These are phyloP conservation scores for Nineta flava DNA, from an alignment of 2,888 invertebrate species.

Conservation along the genomic window DNA sequence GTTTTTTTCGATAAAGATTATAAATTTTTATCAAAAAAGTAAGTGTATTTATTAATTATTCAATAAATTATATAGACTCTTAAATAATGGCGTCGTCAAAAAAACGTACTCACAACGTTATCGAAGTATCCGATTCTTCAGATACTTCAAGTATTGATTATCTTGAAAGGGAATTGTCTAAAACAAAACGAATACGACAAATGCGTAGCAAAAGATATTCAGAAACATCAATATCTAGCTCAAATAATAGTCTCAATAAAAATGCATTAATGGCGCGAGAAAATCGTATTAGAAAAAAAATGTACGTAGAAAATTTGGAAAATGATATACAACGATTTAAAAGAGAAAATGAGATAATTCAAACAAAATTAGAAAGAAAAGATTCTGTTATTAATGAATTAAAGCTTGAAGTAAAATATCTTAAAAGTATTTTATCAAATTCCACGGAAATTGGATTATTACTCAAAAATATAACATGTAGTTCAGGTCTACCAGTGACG, in stretches of 20 bases:
- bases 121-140: background rate
- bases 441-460: conserved; percentile 32
- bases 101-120: background rate
- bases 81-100: background rate
- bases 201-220: no score
- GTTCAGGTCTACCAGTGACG: conserved; percentile 24
- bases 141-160: background rate
- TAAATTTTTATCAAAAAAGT: no score
- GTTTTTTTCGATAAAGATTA: no score
- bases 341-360: conserved; percentile 30
- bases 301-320: conserved; percentile 38
- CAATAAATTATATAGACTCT: background rate
- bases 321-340: conserved; percentile 28
- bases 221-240: no score
- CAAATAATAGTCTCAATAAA: conserved; percentile 26
- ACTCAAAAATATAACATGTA: conserved; percentile 28
- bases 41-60: no score
- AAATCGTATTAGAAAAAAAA: conserved; percentile 43
- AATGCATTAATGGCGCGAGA: conserved; percentile 46
- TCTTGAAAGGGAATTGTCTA: background rate
- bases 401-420: conserved; percentile 34
- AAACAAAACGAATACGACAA: no score
- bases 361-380: conserved; percentile 31
- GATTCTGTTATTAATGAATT: conserved; percentile 29
- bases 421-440: conserved; percentile 36